Conservation (phyloP, 2,888 invertebrate species). For the Drosophila stalkeri region DNA sequence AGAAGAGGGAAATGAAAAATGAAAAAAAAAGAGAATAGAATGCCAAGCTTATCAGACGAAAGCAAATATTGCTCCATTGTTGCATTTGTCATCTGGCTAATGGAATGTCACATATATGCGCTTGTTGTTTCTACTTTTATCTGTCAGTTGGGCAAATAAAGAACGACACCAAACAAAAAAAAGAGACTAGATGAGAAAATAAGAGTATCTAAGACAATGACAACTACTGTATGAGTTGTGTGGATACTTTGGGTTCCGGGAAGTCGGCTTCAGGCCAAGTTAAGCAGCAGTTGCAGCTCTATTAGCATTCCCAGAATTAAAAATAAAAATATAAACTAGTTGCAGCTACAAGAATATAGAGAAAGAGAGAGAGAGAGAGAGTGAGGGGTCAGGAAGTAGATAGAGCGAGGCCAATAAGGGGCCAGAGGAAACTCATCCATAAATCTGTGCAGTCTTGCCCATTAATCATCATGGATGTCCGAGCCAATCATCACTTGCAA, state of each 20-base stretch:
- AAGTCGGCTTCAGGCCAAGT: conserved; percentile 27
- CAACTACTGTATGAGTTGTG: conserved; percentile 67
- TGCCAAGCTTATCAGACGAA: conserved; percentile 63
- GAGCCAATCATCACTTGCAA: conserved; percentile 77
- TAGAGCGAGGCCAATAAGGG: neutral
- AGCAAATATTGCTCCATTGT: conserved; percentile 54
- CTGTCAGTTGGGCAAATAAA: conserved; percentile 54
- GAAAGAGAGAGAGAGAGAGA: no score
- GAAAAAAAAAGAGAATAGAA: conserved; percentile 19
- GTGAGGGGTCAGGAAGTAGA: neutral
- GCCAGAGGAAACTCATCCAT: conserved; percentile 49
- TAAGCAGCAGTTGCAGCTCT: conserved; percentile 66
- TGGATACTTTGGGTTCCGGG: conserved; percentile 26
- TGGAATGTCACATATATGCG: conserved; percentile 47
- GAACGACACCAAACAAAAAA: conserved; percentile 25
- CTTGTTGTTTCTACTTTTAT: conserved; percentile 50
- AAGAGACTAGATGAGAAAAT: conserved; percentile 1
- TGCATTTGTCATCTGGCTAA: conserved; percentile 47
- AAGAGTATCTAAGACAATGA: conserved; percentile 50
- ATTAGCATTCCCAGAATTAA: conserved; percentile 74
- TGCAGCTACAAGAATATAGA: conserved; percentile 4
- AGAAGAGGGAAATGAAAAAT: neutral
- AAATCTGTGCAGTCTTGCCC: conserved; percentile 67
- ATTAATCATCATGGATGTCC: conserved; percentile 78
- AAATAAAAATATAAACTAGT: conserved; percentile 36